These are phyloP conservation scores for Leucozona laternaria DNA, from an alignment of 2,888 invertebrate genomes.

Conservation along the genomic window DNA sequence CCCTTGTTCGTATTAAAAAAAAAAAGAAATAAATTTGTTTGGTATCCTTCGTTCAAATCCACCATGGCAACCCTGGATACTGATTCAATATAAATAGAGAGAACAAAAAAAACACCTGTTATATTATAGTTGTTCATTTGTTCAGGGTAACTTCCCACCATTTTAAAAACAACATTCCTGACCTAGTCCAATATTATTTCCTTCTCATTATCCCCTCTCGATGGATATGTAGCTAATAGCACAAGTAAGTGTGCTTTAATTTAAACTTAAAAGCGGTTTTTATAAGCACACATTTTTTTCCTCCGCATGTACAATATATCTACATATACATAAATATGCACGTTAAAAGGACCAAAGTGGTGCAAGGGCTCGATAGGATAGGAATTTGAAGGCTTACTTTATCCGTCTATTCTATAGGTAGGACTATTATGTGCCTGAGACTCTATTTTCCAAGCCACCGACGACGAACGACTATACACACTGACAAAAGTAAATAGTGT, in stretches of 20 bases:
- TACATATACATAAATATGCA: neutral
- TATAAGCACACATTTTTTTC: neutral
- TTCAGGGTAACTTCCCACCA: conserved; percentile 38
- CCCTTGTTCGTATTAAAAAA: neutral
- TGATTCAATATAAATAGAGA: neutral
- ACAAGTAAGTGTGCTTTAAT: conserved; percentile 21
- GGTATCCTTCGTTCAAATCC: conserved; percentile 4
- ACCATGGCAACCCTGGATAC: conserved; percentile 32
- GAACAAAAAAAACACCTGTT: conserved; percentile 48
- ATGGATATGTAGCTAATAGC: neutral
- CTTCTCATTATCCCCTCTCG: neutral
- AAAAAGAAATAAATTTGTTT: conserved; percentile 18
- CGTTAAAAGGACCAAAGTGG: conserved; percentile 11
- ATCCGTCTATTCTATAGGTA: neutral
- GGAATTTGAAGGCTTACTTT: conserved; percentile 17
- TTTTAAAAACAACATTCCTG: conserved; percentile 53
- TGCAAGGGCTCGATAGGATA: conserved; percentile 23
- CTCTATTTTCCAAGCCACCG: conserved; percentile 11
- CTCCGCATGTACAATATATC: neutral
- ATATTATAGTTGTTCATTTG: neutral
- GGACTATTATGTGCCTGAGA: neutral
- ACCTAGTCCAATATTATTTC: conserved; percentile 68
- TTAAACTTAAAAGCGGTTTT: conserved; percentile 35
- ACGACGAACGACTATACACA: conserved; percentile 12
- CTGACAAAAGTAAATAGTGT: conserved; percentile 65